phyloP scores from a whole-genome alignment of 2,797 vertebrate genomes.

The Ctenopoma kingsleyae region DNA sequence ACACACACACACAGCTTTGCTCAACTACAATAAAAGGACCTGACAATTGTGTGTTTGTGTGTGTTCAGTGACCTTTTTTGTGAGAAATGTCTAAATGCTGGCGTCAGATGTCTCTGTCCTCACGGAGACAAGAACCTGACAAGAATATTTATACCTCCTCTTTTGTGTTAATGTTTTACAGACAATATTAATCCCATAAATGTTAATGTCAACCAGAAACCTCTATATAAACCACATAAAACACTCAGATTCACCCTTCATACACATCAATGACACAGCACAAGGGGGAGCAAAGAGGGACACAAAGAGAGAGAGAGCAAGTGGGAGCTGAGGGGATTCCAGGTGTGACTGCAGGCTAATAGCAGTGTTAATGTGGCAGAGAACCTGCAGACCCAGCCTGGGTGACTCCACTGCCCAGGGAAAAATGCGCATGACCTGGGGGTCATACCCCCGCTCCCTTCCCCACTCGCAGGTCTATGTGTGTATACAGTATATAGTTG shows the following conservation, averaged over 20 bases:
- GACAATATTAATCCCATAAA: not conserved
- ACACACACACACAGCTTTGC: constrained; percentile 39
- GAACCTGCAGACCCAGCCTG: constrained; percentile 65
- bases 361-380: constrained; percentile 58
- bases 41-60: constrained; percentile 57
- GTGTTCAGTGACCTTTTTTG: constrained; percentile 37
- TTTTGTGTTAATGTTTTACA: not conserved
- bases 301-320: constrained; percentile 43
- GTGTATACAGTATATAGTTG: constrained; percentile 49
- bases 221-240: not conserved
- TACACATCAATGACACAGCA: not conserved
- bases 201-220: not conserved
- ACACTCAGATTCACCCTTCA: not conserved
- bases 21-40: constrained; percentile 75
- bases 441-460: constrained; percentile 22
- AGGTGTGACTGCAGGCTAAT: constrained; percentile 76
- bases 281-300: constrained; percentile 30
- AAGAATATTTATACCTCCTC: not conserved
- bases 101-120: not conserved
- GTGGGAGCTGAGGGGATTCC: constrained; percentile 52
- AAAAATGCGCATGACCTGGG: constrained; percentile 79
- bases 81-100: constrained; percentile 16
- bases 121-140: not conserved
- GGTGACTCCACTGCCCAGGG: constrained; percentile 75
- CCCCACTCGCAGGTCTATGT: constrained; percentile 22